These are phyloP conservation scores for Dipodomys stephensi DNA, from an alignment of 2,113 vertebrate genomes.

Conservation along the genomic window DNA sequence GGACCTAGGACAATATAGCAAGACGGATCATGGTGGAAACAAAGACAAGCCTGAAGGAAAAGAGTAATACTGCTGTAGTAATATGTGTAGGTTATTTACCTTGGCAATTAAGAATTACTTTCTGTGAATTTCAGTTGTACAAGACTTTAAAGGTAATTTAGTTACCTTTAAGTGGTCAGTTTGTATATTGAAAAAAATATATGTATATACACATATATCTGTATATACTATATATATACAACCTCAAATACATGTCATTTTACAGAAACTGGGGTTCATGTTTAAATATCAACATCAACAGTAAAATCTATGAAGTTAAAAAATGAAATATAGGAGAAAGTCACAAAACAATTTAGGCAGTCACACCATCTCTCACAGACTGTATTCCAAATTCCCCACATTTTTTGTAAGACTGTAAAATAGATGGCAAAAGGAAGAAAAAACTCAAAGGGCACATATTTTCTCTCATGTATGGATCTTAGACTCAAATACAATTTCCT, in stretches of 20 bases:
- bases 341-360: neutral
- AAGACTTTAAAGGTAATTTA: neutral
- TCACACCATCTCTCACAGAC: neutral
- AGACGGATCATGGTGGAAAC: neutral
- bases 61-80: neutral
- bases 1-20: neutral
- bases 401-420: neutral
- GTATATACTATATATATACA: no score
- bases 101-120: neutral
- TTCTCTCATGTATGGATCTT: no score
- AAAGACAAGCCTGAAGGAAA: neutral
- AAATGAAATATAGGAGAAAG: neutral
- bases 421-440: neutral
- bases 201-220: neutral
- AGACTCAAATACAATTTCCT: no score
- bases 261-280: neutral
- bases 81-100: no score
- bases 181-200: neutral
- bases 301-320: neutral
- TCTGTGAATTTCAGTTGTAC: neutral
- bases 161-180: neutral
- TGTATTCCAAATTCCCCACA: neutral
- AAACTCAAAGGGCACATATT: no score
- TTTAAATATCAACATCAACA: constrained; percentile 14
- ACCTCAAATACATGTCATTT: neutral